Evolutionary conservation across 23 tunicate species (phyloP).

Genomic region (Botrylloides violaceus): DNA sequence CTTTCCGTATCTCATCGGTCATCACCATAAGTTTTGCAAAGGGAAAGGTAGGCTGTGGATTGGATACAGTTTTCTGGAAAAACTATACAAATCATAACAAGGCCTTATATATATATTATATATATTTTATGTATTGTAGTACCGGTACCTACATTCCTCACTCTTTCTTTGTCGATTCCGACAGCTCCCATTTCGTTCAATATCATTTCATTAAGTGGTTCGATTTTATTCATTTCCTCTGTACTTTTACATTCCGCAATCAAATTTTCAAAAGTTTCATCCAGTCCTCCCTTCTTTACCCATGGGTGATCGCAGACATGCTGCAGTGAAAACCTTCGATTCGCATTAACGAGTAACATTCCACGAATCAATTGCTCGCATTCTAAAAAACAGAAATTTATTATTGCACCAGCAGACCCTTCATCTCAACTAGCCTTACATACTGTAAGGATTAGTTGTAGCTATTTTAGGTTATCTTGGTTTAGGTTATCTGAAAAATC

Average conservation of each 20-base stretch:
- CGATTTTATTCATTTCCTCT: constrained; percentile 37
- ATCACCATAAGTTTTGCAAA: too few relatives aligned
- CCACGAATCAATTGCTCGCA: constrained; percentile 79
- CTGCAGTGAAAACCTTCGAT: constrained; percentile 58
- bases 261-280: constrained; percentile 51
- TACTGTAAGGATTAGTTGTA: too few relatives aligned
- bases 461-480: too few relatives aligned
- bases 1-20: too few relatives aligned
- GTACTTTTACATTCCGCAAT: constrained; percentile 52
- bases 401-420: too few relatives aligned
- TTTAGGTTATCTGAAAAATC: too few relatives aligned
- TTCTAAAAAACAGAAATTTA: constrained; percentile 32
- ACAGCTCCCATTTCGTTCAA: constrained; percentile 73
- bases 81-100: constrained; percentile 1
- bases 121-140: background rate
- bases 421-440: too few relatives aligned
- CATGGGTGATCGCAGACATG: constrained; percentile 81
- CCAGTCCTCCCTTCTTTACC: constrained; percentile 65
- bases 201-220: constrained; percentile 56
- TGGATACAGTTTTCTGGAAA: too few relatives aligned
- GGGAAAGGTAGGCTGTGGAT: too few relatives aligned
- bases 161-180: constrained; percentile 62
- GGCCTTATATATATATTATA: too few relatives aligned
- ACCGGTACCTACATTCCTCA: constrained; percentile 48
- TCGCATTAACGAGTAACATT: constrained; percentile 89